Percentiles rank a stretch among this genome's conserved stretches.
phyloP scores from a whole-genome alignment of 1,140 invertebrate genomes.

The Amphibalanus amphitrite region DNA sequence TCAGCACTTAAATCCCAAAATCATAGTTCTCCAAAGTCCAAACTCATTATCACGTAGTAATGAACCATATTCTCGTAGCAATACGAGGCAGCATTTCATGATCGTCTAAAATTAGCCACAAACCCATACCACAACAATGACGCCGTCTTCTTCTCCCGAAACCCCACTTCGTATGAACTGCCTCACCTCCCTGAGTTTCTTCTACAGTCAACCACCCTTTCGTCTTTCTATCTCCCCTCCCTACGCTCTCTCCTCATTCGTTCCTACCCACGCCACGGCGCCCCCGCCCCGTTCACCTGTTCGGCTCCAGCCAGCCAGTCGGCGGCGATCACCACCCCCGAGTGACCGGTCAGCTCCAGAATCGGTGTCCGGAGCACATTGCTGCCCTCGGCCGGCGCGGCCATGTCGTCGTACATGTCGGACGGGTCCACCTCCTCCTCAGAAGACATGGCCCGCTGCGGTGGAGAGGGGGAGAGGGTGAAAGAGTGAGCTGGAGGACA shows the following conservation, averaged over 20 bases:
- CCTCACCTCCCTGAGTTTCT: too few relatives aligned
- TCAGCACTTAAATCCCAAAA: background rate
- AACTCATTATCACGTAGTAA: background rate
- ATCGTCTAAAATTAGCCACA: background rate
- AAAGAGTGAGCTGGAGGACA: too few relatives aligned
- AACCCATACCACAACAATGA: background rate
- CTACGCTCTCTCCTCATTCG: constrained; percentile 90
- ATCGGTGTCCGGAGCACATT: constrained; percentile 62
- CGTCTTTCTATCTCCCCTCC: constrained; percentile 77
- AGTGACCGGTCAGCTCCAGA: constrained; percentile 63
- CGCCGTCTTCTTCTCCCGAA: too few relatives aligned
- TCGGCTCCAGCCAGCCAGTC: constrained; percentile 86
- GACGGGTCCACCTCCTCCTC: constrained; percentile 17
- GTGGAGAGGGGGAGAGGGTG: too few relatives aligned
- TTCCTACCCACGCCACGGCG: constrained; percentile 95
- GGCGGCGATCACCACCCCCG: constrained; percentile 76
- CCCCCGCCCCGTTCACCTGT: constrained; percentile 76
- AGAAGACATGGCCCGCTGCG: background rate
- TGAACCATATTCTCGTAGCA: background rate
- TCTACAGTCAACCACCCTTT: too few relatives aligned
- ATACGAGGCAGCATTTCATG: background rate
- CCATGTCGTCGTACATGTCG: constrained; percentile 26
- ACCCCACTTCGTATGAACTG: too few relatives aligned
- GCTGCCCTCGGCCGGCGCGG: constrained; percentile 30
- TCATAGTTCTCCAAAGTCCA: background rate